Base-by-base conservation (phyloP, 1,140 invertebrate species). In the Bilobella aurantiaca region DNA sequence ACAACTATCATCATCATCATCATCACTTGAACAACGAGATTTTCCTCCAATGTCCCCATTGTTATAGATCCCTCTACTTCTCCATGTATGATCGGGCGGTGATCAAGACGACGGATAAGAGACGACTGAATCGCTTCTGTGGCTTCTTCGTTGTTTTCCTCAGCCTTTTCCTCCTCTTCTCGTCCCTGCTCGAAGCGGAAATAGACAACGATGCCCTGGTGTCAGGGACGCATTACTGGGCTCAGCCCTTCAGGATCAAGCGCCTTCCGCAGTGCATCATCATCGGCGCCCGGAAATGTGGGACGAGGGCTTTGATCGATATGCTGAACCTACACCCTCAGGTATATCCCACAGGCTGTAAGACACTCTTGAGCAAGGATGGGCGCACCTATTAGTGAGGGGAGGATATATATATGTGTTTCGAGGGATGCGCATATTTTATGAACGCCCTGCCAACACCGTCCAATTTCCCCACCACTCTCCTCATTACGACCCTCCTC, bases 221-320 rank as follows among this genome's bases (percentile, higher is more conserved):
- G n/a, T n/a, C n/a, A n/a, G n/a, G n/a, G n/a, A n/a, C n/a, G n/a
- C 12, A 53, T 53, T 53, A 18, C 5, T 5, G 49, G 14, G 49
- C 14, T 18, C 12, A 12, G 8, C 12, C 49, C 14, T 12, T 42
- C 34, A 53, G 25, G 25, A 53, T 53, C 49, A 53, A 53, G 25
- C 34, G 78, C 81, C 58, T 79, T 82, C 82, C 85, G 18, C 82
- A 92, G 82, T 91, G 91, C 8, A 86, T 97, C 68, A 96, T 97
- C 72, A 88, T 96, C 71, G 92, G 93, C 34, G 92, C 93, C 30
- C 82, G 93, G 69, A 97, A 97, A 78, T 93, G 92, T 75, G 93
- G 93, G 28, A 97, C 93, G 0, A 79, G 93, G 34, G 93, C 93
- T 1, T 80, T 97, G 0, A 83, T 97, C 29, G 93, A 96, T 79